Percentiles rank a stretch among this genome's conserved stretches.
These are phyloP conservation scores for Chaetodon auriga DNA, from an alignment of 2,113 vertebrate species.

Conservation along the genomic window DNA sequence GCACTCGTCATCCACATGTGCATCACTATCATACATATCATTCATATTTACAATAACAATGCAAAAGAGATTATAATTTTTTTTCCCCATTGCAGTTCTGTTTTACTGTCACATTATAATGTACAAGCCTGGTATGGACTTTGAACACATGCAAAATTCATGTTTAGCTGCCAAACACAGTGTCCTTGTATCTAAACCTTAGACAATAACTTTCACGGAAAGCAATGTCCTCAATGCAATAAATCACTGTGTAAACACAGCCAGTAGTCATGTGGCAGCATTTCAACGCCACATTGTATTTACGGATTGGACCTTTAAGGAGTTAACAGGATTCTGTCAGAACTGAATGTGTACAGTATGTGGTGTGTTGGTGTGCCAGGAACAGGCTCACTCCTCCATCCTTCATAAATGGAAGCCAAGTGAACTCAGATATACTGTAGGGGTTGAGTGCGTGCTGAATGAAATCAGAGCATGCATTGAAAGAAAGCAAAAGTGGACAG, in stretches of 20 bases:
- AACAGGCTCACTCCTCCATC: slow-evolving; percentile 53
- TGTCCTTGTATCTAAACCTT: slow-evolving; percentile 40
- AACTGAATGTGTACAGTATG: slow-evolving; percentile 54
- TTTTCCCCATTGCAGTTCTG: background rate
- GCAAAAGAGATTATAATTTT: background rate
- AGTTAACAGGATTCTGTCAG: slow-evolving; percentile 65
- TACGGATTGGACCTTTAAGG: slow-evolving; percentile 62
- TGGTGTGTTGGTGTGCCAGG: slow-evolving; percentile 60
- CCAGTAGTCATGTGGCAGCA: slow-evolving; percentile 39
- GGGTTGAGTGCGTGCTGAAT: slow-evolving; percentile 40
- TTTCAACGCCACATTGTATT: slow-evolving; percentile 61
- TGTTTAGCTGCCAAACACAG: slow-evolving; percentile 25
- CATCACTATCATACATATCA: background rate
- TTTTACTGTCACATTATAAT: background rate
- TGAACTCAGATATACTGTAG: slow-evolving; percentile 32
- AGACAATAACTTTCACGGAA: slow-evolving; percentile 65
- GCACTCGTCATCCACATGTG: background rate
- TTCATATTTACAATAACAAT: background rate
- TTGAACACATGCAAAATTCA: slow-evolving; percentile 44
- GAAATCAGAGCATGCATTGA: slow-evolving; percentile 28
- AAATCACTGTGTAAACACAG: slow-evolving; percentile 65
- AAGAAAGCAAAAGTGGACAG: slow-evolving; percentile 10
- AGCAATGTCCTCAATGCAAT: slow-evolving; percentile 50
- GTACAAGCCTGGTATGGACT: background rate
- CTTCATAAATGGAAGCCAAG: slow-evolving; percentile 48